A percentile compares a stretch with the other conserved stretches of the same genome.
These are phyloP conservation scores for Porites evermanni DNA, from an alignment of 92 coral and sea anemone genomes.

Conservation along the genomic window DNA sequence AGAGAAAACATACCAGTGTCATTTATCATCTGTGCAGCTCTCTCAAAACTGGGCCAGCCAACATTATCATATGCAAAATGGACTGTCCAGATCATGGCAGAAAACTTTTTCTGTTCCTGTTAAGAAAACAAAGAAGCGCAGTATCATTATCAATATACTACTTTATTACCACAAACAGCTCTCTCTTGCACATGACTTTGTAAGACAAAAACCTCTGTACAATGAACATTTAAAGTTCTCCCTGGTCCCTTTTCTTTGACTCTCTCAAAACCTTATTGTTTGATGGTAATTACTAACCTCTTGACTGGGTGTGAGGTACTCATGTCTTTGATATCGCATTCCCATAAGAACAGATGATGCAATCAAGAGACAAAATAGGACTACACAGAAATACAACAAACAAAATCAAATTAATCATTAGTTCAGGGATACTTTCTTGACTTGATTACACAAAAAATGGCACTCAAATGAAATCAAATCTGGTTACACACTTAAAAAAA, in stretches of 20 bases:
- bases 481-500: too few relatives aligned
- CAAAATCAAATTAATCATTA: too few relatives aligned
- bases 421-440: not conserved
- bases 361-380: constrained; percentile 68
- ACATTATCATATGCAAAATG: constrained; percentile 97
- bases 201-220: not conserved
- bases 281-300: constrained; percentile 63
- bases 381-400: constrained; percentile 46
- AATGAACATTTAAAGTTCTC: too few relatives aligned
- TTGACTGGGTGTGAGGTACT: constrained; percentile 68
- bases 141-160: not conserved
- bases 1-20: constrained; percentile 78
- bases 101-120: constrained; percentile 79
- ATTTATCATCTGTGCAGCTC: constrained; percentile 89
- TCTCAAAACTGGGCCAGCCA: constrained; percentile 99
- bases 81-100: constrained; percentile 98
- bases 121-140: not conserved
- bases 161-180: not conserved
- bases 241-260: too few relatives aligned
- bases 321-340: constrained; percentile 69
- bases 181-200: not conserved
- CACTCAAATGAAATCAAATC: too few relatives aligned
- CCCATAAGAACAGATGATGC: constrained; percentile 71
- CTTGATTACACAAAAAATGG: not conserved
- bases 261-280: too few relatives aligned